phyloP scores from a whole-genome alignment of 2,888 invertebrate species.

The Tachina lurida region DNA sequence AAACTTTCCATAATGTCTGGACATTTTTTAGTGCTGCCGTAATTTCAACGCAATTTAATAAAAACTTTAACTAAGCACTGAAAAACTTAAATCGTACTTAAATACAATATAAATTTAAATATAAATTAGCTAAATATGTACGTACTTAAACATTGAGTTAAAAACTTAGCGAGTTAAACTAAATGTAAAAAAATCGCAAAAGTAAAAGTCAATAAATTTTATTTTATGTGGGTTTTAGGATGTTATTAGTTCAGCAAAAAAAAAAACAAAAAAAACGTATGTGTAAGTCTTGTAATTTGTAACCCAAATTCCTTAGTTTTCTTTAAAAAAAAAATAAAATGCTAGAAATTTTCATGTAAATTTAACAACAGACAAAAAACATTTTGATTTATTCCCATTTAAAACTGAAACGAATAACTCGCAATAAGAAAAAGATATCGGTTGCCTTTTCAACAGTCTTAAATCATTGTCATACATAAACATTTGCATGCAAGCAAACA shows the following conservation, averaged over 20 bases:
- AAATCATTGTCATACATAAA: slow-evolving; percentile 67
- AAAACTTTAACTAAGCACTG: too few species aligned
- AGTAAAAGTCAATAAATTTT: not conserved
- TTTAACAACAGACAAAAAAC: slow-evolving; percentile 30
- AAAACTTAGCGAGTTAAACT: too few species aligned
- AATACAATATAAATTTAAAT: too few species aligned
- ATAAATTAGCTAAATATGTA: too few species aligned
- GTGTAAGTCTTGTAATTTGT: not conserved
- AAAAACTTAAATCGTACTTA: too few species aligned
- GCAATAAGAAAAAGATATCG: slow-evolving; percentile 8
- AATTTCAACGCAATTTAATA: too few species aligned
- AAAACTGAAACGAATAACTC: not conserved
- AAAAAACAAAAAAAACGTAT: not conserved
- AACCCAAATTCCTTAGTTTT: not conserved
- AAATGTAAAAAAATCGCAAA: too few species aligned
- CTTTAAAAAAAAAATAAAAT: slow-evolving; percentile 3
- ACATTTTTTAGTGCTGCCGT: too few species aligned
- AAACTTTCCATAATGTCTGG: too few species aligned
- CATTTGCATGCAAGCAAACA: slow-evolving; percentile 49
- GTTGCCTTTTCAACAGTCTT: slow-evolving; percentile 56
- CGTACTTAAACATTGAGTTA: too few species aligned
- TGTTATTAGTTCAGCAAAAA: not conserved
- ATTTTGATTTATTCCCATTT: slow-evolving; percentile 65
- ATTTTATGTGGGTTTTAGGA: slow-evolving; percentile 16
- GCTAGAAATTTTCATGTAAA: slow-evolving; percentile 42